Evolutionary conservation across 2,113 vertebrate genomes (phyloP), one percentile per base, ranked within the genome.

Genomic region (Protobothrops mucrosquamatus): DNA sequence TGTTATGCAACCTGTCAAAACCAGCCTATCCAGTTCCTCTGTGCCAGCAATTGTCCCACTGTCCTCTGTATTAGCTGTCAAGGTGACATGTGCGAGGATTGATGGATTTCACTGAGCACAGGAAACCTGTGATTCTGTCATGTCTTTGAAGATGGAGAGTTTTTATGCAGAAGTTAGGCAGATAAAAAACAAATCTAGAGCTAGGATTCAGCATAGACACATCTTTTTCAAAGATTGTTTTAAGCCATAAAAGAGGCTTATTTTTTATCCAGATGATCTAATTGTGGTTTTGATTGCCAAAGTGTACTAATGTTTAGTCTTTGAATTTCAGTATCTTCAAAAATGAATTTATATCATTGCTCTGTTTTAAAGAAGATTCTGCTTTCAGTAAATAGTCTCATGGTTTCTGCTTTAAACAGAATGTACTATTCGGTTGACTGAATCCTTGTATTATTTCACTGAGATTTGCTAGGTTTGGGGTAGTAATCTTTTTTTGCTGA

Each of bases 381-480:
- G 85, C 81, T 46, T 90, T 91, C 89, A 85, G 18, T 81, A 81
- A 81, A 81, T 6, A 39, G 34, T 20, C 18, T 93, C 29, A n/a
- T 0, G 0, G 8, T 59, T 46, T 46, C 69, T 55, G 48, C 89
- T 26, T 46, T 3, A 2, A 54, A 87, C 43, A 81, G 57, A 61
- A 91, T 87, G 56, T 89, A 94, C 94, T 96, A 91, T 92, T 85
- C 0, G 8, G 55, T 89, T 48, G 96, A 94, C 89, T 51, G 89
- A 94, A 81, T 89, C 0, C 54, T 91, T 88, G 87, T 86, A 94
- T 93, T 89, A 95, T 3, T 91, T 85, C 22, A 2, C 2, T 92
- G 89, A 61, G 92, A 0, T 46, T n/a, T 89, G 15, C 92, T 92
- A 7, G 43, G 7, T 54, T 88, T 69, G 74, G 7, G 10, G 3